Evolutionary conservation across 2,113 vertebrate species (phyloP).

Genomic region (Carlito syrichta): DNA sequence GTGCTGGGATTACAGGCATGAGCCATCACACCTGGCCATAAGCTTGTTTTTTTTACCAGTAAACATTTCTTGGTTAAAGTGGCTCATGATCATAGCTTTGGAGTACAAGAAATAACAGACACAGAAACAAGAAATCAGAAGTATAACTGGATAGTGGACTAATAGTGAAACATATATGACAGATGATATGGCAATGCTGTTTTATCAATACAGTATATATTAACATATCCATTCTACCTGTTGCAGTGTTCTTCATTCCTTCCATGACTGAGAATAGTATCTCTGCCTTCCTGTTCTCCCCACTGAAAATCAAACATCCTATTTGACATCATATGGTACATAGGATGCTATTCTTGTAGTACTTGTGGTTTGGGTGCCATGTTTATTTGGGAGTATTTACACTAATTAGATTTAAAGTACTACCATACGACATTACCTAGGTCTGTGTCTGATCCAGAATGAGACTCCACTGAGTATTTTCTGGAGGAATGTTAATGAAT

Average conservation of each 20-base stretch:
- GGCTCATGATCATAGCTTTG: background rate
- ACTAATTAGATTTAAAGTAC: background rate
- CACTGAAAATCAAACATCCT: background rate
- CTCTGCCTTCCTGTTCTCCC: background rate
- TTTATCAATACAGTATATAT: background rate
- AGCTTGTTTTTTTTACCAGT: background rate
- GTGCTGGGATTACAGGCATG: too few relatives aligned
- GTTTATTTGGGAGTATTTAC: constrained; percentile 1
- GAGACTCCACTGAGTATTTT: background rate
- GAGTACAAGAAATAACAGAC: background rate
- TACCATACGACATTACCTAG: background rate
- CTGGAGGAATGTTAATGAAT: background rate
- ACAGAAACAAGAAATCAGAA: constrained; percentile 10
- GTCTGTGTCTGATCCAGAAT: background rate
- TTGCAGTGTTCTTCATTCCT: background rate
- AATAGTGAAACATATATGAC: background rate
- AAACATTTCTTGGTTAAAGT: constrained; percentile 19
- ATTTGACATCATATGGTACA: background rate
- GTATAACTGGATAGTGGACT: background rate
- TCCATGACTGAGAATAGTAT: background rate
- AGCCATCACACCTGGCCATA: too few relatives aligned
- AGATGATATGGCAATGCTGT: background rate
- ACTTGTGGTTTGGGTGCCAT: background rate
- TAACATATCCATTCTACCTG: background rate
- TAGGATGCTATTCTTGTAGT: background rate